These are phyloP conservation scores for Empis livida DNA, from an alignment of 2,888 invertebrate species.

Conservation along the genomic window DNA sequence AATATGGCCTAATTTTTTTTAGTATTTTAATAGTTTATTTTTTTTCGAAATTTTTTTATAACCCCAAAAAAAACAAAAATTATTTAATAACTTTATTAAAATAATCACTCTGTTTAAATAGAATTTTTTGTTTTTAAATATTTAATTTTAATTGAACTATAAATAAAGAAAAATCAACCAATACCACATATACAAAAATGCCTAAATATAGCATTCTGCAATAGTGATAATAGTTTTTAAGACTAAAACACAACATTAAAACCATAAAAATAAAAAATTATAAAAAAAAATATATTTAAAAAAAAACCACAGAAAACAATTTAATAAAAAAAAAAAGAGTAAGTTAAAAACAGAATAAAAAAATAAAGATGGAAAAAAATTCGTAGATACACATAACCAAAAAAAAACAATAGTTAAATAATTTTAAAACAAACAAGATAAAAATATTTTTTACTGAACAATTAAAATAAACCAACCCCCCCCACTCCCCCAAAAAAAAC, in stretches of 20 bases:
- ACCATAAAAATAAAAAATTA: slow-evolving; percentile 8
- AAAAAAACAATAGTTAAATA: slow-evolving; percentile 10
- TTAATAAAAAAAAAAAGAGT: slow-evolving; percentile 4
- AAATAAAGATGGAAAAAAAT: slow-evolving; percentile 12
- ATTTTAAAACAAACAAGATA: slow-evolving; percentile 6
- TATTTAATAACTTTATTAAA: too few relatives aligned
- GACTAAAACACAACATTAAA: slow-evolving; percentile 15
- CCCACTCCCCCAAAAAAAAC: slow-evolving; percentile 9
- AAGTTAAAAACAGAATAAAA: slow-evolving; percentile 11
- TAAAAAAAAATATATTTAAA: slow-evolving; percentile 7
- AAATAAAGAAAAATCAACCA: slow-evolving; percentile 12
- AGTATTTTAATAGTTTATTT: too few relatives aligned
- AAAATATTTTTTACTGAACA: slow-evolving; percentile 4
- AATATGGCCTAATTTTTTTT: too few relatives aligned
- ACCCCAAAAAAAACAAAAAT: too few relatives aligned
- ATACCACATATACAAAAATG: slow-evolving; percentile 14
- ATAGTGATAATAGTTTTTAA: slow-evolving; percentile 36
- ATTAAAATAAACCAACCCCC: slow-evolving; percentile 1
- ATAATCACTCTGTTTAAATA: too few relatives aligned
- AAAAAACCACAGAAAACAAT: slow-evolving; percentile 3
- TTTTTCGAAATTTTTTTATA: too few relatives aligned
- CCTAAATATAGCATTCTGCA: slow-evolving; percentile 23
- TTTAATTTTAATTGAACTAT: slow-evolving; percentile 10
- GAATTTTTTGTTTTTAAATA: background rate
- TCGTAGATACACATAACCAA: slow-evolving; percentile 18